Base-by-base conservation (phyloP, 2,113 vertebrate species). In the Oxyruncus cristatus region DNA sequence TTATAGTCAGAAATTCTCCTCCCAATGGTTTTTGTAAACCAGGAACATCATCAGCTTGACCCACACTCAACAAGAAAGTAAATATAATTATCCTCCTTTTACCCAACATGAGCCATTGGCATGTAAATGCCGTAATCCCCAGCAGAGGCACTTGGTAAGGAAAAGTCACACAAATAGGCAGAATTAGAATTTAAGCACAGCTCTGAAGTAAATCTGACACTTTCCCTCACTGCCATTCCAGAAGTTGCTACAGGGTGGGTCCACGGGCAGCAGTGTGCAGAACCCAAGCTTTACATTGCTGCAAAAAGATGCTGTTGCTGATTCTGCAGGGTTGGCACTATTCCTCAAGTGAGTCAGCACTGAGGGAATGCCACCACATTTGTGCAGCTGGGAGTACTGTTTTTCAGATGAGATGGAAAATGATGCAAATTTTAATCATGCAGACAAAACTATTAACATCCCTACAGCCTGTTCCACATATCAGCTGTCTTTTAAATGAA, bases 341-440 rank as follows among this genome's bases (percentile, higher is more conserved):
- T 56, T 89, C 81, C 62, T 37, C 20, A 14, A 44, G 75, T 76
- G 85, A 95, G 85, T 85, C 92, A 94, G 81, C 78, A 68, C 53
- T 5, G n/a, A 80, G 33, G 52, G 68, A 95, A 86, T 70, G 67
- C 82, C 49, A 14, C 3, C 26, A 58, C 37, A 27, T 70, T 46
- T 66, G 28, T 77, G 79, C 89, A 91, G 78, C 88, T 95, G 88
- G 62, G 44, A 37, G 32, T n/a, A 47, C 66, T 49, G 30, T 28
- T 88, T 89, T 41, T 80, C 88, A 88, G 85, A 39, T 62, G 73
- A 85, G 79, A 90, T 70, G 50, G 79, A 93, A 97, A 85, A 85
- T 2, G 18, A 92, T 83, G 63, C 66, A 85, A 92, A 83, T 90
- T 93, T 71, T 77, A 83, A 92, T 80, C 37, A 66, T 12, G 30